Conservation (phyloP, 1,140 invertebrate species). For the Chymomyza costata region DNA sequence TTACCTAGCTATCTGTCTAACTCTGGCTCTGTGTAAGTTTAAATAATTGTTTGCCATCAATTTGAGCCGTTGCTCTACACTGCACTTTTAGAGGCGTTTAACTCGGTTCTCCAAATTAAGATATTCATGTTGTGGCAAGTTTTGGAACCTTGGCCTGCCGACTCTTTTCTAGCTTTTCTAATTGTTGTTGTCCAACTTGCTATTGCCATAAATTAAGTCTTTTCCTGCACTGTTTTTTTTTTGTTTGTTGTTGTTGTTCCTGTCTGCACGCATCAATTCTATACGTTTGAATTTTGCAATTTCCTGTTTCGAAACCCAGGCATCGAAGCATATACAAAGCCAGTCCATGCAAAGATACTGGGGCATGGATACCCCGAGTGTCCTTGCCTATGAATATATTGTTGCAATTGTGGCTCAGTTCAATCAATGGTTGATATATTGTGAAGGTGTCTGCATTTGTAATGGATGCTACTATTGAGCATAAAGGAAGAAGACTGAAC, state of each 20-base stretch:
- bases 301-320: constrained; percentile 22
- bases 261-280: constrained; percentile 26
- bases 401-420: too few species aligned
- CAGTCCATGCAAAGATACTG: not conserved
- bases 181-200: constrained; percentile 2
- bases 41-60: constrained; percentile 43
- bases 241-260: not conserved
- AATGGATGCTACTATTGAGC: too few species aligned
- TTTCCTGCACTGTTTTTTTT: constrained; percentile 1
- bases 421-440: too few species aligned
- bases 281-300: constrained; percentile 29
- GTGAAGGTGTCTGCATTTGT: too few species aligned
- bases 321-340: constrained; percentile 2
- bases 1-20: not conserved
- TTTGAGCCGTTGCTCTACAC: constrained; percentile 22
- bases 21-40: constrained; percentile 10
- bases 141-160: too few species aligned
- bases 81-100: too few species aligned
- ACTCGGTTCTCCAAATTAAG: too few species aligned
- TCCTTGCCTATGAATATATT: too few species aligned
- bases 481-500: too few species aligned
- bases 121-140: too few species aligned
- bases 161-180: too few species aligned
- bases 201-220: constrained; percentile 41
- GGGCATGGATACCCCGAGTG: too few species aligned